Base-by-base conservation (phyloP, 2,888 invertebrate species). In the Ganaspis brasiliensis region DNA sequence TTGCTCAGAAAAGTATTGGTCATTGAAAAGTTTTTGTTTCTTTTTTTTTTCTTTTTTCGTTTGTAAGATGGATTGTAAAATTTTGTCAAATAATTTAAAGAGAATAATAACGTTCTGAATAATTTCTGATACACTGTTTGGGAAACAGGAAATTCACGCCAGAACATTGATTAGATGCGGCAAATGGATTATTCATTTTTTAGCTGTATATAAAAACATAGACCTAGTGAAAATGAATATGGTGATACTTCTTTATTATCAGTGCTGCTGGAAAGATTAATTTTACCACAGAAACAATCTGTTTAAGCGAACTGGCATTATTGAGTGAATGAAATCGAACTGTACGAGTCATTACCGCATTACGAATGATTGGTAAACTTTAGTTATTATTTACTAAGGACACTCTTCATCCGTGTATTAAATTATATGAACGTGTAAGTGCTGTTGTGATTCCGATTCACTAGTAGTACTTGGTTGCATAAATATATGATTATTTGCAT, bases 141-240 rank as follows among this genome's bases (percentile, higher is more conserved):
- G 6, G 9, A 19, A 19, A 19, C 8, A 5, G 49, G 16, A 49
- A 6, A 16, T 49, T 16, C n/a, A n/a, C 8, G 14, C n/a, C 6
- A 26, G 10, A 56, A 56, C 5, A 52, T 19, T 56, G 2, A 56
- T 12, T 10, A 24, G 14, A 37, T 14, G 40, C 19, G 40, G 75
- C 74, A 80, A 79, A 74, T 76, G 76, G 52, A 70, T 73, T 70
- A 76, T 83, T 81, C 83, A 83, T 80, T 85, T 82, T 76, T 24
- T 84, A 85, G 79, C 75, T 87, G 85, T 88, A 89, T 84, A 89
- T 88, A 88, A 87, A 72, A 87, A 86, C 83, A 78, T 87, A 80
- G 67, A 83, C 85, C 84, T 84, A 84, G 83, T 81, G 78, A 79
- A 80, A 73, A 24, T 67, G 45, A 45, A 67, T 67, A 21, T 45